phyloP scores from a whole-genome alignment of 2,113 vertebrate genomes.

The Pipra filicauda region DNA sequence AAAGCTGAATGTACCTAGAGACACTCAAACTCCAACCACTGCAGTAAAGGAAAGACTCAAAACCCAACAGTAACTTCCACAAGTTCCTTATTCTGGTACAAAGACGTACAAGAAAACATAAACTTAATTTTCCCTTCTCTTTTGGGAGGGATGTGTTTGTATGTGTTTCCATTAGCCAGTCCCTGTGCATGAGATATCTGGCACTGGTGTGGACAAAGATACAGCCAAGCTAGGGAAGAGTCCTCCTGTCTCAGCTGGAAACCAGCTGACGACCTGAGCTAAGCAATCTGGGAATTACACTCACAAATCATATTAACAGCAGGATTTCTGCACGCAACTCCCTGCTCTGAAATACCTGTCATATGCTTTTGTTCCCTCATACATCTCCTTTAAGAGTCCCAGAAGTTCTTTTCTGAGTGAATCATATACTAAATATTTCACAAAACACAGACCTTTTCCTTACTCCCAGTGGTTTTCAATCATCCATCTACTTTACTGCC shows the following conservation, averaged over 20 bases:
- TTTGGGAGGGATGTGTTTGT: neutral
- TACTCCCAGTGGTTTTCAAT: slow-evolving; percentile 66
- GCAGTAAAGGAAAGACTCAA: neutral
- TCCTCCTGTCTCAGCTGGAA: slow-evolving; percentile 34
- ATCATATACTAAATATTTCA: slow-evolving; percentile 66
- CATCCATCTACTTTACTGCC: slow-evolving; percentile 59
- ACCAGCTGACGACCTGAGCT: slow-evolving; percentile 29
- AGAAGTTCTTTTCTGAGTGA: slow-evolving; percentile 62
- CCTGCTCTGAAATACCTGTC: slow-evolving; percentile 37
- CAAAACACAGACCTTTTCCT: slow-evolving; percentile 41
- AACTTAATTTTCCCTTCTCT: neutral
- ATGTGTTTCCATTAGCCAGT: neutral
- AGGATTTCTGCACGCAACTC: slow-evolving; percentile 52
- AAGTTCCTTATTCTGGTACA: neutral
- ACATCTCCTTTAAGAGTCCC: slow-evolving; percentile 60
- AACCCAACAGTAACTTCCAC: neutral
- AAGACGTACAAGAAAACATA: neutral
- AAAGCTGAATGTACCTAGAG: neutral
- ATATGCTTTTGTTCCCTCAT: slow-evolving; percentile 51
- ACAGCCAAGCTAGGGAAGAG: neutral
- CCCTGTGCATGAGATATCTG: neutral
- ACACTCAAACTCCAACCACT: neutral
- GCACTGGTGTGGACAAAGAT: neutral
- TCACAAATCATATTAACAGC: slow-evolving; percentile 61
- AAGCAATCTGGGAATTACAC: slow-evolving; percentile 54